Conservation (phyloP, 1,140 invertebrate genomes). For the Acyrthosiphon pisum region DNA sequence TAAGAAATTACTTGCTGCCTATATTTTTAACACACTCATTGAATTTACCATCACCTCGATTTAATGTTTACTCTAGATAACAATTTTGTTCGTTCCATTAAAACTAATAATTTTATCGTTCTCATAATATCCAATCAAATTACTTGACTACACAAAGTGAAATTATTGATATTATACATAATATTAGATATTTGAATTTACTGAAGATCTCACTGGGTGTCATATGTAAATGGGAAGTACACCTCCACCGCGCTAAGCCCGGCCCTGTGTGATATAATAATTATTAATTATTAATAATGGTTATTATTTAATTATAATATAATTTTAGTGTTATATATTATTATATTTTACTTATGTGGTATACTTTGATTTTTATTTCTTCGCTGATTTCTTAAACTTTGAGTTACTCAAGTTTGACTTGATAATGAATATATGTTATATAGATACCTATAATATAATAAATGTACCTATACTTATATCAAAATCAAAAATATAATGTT, state of each 20-base stretch:
- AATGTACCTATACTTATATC: neutral
- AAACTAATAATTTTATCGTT: too few relatives aligned
- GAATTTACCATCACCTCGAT: too few relatives aligned
- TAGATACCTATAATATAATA: neutral
- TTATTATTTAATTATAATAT: neutral
- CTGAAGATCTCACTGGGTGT: neutral
- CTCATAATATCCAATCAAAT: too few relatives aligned
- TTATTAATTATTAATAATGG: too few relatives aligned
- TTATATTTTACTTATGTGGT: neutral
- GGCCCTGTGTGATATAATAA: neutral
- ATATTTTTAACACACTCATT: neutral
- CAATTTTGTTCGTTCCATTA: too few relatives aligned
- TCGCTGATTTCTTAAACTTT: neutral
- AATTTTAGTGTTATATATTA: neutral
- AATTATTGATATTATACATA: too few relatives aligned
- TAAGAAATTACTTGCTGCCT: neutral
- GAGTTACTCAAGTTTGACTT: neutral
- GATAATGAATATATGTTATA: neutral
- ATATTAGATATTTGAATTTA: too few relatives aligned
- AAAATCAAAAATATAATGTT: neutral
- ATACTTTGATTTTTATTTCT: neutral
- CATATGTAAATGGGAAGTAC: neutral
- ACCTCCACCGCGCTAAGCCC: neutral
- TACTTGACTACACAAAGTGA: too few relatives aligned
- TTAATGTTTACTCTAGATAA: too few relatives aligned